A percentile compares a stretch with the other conserved stretches of the same genome.
Evolutionary conservation across 2,888 invertebrate species (phyloP).

Genomic region (Corythucha ciliata): DNA sequence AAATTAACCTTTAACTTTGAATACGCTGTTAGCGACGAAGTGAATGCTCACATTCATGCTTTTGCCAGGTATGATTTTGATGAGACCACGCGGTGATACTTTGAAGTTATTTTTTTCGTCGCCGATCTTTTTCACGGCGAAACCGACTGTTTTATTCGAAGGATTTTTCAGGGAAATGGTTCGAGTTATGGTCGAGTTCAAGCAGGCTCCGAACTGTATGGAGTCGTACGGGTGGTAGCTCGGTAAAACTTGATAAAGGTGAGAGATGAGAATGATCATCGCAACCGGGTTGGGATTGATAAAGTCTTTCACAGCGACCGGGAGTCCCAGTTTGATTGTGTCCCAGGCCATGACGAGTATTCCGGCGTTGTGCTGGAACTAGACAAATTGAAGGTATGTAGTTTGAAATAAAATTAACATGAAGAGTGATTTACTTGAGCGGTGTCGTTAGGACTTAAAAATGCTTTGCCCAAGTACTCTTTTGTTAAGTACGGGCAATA

Average conservation of each 20-base stretch:
- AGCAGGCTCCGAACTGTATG: conserved; percentile 21
- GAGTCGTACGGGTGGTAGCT: conserved; percentile 12
- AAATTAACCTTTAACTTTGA: conserved; percentile 34
- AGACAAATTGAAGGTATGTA: conserved; percentile 10
- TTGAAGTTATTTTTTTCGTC: conserved; percentile 33
- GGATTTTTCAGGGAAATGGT: conserved; percentile 35
- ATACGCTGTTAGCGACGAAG: conserved; percentile 38
- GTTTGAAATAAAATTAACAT: not conserved
- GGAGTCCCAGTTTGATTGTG: conserved; percentile 48
- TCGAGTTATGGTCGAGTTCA: conserved; percentile 29
- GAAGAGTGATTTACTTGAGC: conserved; percentile 39
- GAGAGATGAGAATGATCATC: conserved; percentile 50
- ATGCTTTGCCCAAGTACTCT: conserved; percentile 45
- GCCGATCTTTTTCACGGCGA: conserved; percentile 36
- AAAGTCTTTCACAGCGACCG: conserved; percentile 47
- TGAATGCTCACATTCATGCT: conserved; percentile 33
- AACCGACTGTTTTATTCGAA: conserved; percentile 32
- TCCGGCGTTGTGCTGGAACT: conserved; percentile 50
- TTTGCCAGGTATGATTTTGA: conserved; percentile 32
- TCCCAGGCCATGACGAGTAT: conserved; percentile 49
- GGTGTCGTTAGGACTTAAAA: conserved; percentile 40
- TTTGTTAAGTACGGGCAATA: conserved; percentile 51
- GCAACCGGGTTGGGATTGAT: conserved; percentile 48
- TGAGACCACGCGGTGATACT: too few relatives aligned
- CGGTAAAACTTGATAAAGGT: conserved; percentile 45